A percentile compares a stretch with the other conserved stretches of the same genome.
Evolutionary conservation across 2,113 vertebrate genomes (phyloP).

Genomic region (Bambusicola thoracicus): DNA sequence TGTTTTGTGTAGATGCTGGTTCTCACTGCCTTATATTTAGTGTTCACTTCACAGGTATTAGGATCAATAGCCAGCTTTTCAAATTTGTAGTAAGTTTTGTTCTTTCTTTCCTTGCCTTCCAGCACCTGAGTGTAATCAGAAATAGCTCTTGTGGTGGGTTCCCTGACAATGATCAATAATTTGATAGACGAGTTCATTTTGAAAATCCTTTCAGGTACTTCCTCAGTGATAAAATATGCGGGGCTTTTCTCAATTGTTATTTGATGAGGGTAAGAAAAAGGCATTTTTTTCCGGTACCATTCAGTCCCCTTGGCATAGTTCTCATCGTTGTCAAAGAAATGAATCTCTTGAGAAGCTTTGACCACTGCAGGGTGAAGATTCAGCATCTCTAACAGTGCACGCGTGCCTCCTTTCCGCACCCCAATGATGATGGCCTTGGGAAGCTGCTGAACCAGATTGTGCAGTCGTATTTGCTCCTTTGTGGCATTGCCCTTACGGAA

Average conservation of each 20-base stretch:
- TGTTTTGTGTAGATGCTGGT: slow-evolving; percentile 98
- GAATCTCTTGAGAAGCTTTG: slow-evolving; percentile 97
- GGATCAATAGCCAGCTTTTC: slow-evolving; percentile 92
- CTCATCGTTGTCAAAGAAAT: slow-evolving; percentile 96
- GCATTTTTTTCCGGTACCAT: slow-evolving; percentile 97
- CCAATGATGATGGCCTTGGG: slow-evolving; percentile 96
- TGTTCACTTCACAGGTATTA: slow-evolving; percentile 93
- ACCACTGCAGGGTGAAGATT: slow-evolving; percentile 95
- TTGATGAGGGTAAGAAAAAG: slow-evolving; percentile 94
- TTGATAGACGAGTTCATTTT: slow-evolving; percentile 98
- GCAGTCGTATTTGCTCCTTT: slow-evolving; percentile 88
- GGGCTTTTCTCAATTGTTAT: slow-evolving; percentile 98
- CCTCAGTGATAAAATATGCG: slow-evolving; percentile 94
- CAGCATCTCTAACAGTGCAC: slow-evolving; percentile 95
- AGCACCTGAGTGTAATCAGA: slow-evolving; percentile 98
- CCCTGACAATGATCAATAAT: slow-evolving; percentile 93
- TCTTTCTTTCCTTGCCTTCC: slow-evolving; percentile 95
- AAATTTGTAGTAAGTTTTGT: slow-evolving; percentile 96
- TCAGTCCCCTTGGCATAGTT: slow-evolving; percentile 94
- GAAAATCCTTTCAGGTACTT: slow-evolving; percentile 97
- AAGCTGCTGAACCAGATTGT: slow-evolving; percentile 92
- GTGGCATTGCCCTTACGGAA: slow-evolving; percentile 88
- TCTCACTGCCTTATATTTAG: slow-evolving; percentile 94
- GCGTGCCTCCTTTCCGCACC: slow-evolving; percentile 93
- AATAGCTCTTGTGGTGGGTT: slow-evolving; percentile 94